Percentiles rank a stretch among this genome's conserved stretches.
Conservation (phyloP, 2,797 vertebrate species). For the Helostoma temminkii region DNA sequence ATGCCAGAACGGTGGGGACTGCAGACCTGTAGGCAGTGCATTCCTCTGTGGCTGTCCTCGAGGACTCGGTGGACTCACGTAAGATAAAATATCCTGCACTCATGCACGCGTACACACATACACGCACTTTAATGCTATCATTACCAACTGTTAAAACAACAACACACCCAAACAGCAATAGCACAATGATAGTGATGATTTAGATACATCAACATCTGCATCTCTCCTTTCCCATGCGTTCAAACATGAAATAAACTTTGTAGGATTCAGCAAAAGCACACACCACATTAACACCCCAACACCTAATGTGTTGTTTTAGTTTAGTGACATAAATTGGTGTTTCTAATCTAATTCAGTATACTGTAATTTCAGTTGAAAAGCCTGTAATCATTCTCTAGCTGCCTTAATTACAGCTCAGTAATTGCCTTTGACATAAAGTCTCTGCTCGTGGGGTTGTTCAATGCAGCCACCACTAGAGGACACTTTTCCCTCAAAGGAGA, state of each 20-base stretch:
- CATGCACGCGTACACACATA: constrained; percentile 18
- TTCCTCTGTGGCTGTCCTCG: constrained; percentile 92
- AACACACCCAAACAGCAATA: background rate
- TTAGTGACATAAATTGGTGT: constrained; percentile 34
- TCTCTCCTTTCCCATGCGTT: background rate
- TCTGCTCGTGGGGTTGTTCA: constrained; percentile 37
- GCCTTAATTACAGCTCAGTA: constrained; percentile 68
- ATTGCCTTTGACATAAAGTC: constrained; percentile 71
- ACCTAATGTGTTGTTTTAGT: constrained; percentile 41
- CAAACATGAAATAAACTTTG: constrained; percentile 19
- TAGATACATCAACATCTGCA: constrained; percentile 13
- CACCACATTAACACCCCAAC: constrained; percentile 35
- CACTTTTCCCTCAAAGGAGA: constrained; percentile 57
- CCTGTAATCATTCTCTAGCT: constrained; percentile 65
- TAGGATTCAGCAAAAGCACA: constrained; percentile 9
- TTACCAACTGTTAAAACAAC: constrained; percentile 16
- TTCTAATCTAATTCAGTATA: constrained; percentile 68
- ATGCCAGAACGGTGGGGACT: constrained; percentile 92
- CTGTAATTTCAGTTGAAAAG: constrained; percentile 62
- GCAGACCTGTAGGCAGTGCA: constrained; percentile 87
- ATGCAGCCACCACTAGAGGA: constrained; percentile 64
- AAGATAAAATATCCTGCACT: constrained; percentile 74
- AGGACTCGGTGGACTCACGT: constrained; percentile 92
- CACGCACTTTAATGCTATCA: constrained; percentile 22
- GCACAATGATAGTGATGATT: constrained; percentile 30